A percentile compares a stretch with the other conserved stretches of the same genome.
Conservation (phyloP, 2,888 invertebrate genomes). For the Microctonus aethiopoides region DNA sequence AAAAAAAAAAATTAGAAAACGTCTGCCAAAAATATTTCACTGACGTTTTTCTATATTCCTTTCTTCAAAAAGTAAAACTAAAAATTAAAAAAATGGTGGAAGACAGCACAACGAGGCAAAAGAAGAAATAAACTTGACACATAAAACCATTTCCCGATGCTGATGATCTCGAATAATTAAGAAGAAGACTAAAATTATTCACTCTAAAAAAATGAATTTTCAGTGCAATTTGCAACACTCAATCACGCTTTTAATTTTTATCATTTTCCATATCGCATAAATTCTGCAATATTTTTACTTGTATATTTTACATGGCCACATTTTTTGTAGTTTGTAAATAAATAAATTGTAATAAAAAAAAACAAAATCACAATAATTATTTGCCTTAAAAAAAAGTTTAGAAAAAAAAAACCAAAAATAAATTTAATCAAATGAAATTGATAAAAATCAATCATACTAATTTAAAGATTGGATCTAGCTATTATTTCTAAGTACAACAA, state of each 20-base stretch:
- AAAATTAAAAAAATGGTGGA: constrained; percentile 20
- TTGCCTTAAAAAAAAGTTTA: background rate
- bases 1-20: background rate
- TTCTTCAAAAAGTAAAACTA: too few relatives aligned
- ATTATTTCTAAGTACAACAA: background rate
- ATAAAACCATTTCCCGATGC: background rate
- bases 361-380: background rate
- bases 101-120: constrained; percentile 6
- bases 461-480: background rate
- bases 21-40: background rate
- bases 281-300: background rate
- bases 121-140: background rate
- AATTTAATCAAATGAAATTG: background rate
- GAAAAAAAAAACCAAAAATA: background rate
- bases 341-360: constrained; percentile 25
- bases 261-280: background rate
- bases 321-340: constrained; percentile 38
- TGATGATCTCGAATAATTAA: background rate
- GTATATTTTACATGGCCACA: constrained; percentile 5
- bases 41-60: too few relatives aligned
- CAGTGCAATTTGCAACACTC: background rate
- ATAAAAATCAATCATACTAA: background rate
- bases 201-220: background rate
- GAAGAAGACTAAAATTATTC: constrained; percentile 12
- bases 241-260: background rate